These are phyloP conservation scores for Lytechinus variegatus DNA, from an alignment of 35 echinoderm and acorn worm genomes.

Conservation along the genomic window DNA sequence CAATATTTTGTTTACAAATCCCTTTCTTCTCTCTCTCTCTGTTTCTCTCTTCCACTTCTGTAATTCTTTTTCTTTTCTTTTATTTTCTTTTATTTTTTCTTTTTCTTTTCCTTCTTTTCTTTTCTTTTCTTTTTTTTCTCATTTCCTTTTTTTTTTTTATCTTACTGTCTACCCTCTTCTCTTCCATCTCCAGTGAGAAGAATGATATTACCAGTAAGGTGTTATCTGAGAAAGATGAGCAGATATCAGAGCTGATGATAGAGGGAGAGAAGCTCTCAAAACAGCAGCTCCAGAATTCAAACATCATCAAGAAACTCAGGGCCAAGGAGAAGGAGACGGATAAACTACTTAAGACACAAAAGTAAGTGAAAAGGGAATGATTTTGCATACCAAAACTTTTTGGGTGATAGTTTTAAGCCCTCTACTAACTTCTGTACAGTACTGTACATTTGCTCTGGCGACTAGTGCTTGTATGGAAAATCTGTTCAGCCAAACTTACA, in stretches of 20 bases:
- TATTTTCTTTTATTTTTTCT: neutral
- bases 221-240: conserved; percentile 77
- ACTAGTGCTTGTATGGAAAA: too few relatives aligned
- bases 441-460: too few relatives aligned
- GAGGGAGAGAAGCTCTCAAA: conserved; percentile 92
- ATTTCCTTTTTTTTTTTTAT: neutral
- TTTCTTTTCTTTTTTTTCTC: neutral
- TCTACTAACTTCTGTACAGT: too few relatives aligned
- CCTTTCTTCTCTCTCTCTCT: neutral
- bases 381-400: too few relatives aligned
- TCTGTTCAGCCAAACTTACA: too few relatives aligned
- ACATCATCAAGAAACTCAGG: conserved; percentile 90
- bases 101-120: neutral
- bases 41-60: too few relatives aligned
- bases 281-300: conserved; percentile 95
- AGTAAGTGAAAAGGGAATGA: conserved; percentile 59
- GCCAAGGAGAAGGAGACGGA: conserved; percentile 89
- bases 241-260: conserved; percentile 63
- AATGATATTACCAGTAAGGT: conserved; percentile 57
- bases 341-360: conserved; percentile 70
- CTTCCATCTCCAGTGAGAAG: conserved; percentile 50
- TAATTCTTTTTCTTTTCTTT: neutral
- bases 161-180: neutral
- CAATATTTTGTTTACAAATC: too few relatives aligned
- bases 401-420: too few relatives aligned